These are phyloP conservation scores for Amphipoea oculea DNA, from an alignment of 2,888 invertebrate genomes.

Conservation along the genomic window DNA sequence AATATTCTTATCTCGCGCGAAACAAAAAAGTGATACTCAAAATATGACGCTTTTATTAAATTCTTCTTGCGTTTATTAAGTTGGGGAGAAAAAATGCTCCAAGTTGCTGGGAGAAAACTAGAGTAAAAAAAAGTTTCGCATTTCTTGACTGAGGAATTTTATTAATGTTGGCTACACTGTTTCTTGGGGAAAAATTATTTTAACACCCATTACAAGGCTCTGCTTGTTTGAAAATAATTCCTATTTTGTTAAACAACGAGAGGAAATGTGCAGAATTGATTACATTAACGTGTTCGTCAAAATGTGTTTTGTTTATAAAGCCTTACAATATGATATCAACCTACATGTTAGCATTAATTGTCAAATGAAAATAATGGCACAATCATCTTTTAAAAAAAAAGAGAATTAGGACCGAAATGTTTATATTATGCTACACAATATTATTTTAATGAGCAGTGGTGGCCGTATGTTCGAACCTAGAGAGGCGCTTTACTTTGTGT, in stretches of 20 bases:
- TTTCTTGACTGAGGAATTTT: conserved; percentile 86
- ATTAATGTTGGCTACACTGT: conserved; percentile 83
- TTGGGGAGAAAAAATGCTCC: conserved; percentile 80
- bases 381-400: not conserved
- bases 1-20: conserved; percentile 68
- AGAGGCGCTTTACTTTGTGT: no score
- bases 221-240: conserved; percentile 63
- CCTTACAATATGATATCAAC: not conserved
- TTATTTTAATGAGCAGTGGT: no score
- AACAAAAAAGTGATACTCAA: conserved; percentile 74
- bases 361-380: not conserved
- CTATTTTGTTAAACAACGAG: conserved; percentile 50
- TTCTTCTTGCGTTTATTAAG: conserved; percentile 86
- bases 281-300: not conserved
- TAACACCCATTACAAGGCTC: conserved; percentile 72
- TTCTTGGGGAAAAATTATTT: conserved; percentile 80
- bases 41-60: conserved; percentile 88
- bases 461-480: no score
- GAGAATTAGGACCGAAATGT: not conserved
- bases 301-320: not conserved
- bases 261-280: conserved; percentile 26
- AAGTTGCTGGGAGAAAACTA: conserved; percentile 79
- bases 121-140: conserved; percentile 80
- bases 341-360: not conserved
- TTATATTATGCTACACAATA: not conserved